These are phyloP conservation scores for Herminia tarsipennalis DNA, from an alignment of 2,888 invertebrate species.

Conservation along the genomic window DNA sequence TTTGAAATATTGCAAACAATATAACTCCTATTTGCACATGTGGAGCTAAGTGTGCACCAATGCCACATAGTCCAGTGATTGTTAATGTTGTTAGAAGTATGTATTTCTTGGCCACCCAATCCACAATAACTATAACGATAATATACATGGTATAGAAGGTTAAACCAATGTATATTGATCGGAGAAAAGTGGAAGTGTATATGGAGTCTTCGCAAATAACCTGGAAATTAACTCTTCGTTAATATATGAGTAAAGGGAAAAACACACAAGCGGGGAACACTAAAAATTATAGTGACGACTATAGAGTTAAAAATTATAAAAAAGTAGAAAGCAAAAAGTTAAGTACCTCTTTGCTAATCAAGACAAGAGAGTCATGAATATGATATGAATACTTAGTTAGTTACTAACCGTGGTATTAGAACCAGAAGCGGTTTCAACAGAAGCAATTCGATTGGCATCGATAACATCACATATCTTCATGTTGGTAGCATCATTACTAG, in stretches of 20 bases:
- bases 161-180: conserved; percentile 88
- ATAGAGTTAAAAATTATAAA: too few species aligned
- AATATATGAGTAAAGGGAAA: neutral
- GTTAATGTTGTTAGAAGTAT: conserved; percentile 78
- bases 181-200: conserved; percentile 87
- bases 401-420: conserved; percentile 53
- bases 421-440: conserved; percentile 36
- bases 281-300: too few species aligned
- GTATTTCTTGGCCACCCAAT: conserved; percentile 81
- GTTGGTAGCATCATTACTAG: conserved; percentile 62
- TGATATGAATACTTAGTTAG: too few species aligned
- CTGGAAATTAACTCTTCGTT: conserved; percentile 41
- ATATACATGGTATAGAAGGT: conserved; percentile 88
- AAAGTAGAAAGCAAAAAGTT: too few species aligned
- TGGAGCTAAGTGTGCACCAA: conserved; percentile 84
- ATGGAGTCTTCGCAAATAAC: conserved; percentile 81
- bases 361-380: too few species aligned
- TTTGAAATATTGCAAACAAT: conserved; percentile 83
- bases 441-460: conserved; percentile 47
- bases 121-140: conserved; percentile 86
- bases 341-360: too few species aligned
- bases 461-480: conserved; percentile 76
- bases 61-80: conserved; percentile 83
- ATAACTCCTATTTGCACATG: conserved; percentile 82
- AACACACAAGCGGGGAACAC: neutral